Base-by-base conservation (phyloP, 2,888 invertebrate genomes). In the Diarsia dahlii region DNA sequence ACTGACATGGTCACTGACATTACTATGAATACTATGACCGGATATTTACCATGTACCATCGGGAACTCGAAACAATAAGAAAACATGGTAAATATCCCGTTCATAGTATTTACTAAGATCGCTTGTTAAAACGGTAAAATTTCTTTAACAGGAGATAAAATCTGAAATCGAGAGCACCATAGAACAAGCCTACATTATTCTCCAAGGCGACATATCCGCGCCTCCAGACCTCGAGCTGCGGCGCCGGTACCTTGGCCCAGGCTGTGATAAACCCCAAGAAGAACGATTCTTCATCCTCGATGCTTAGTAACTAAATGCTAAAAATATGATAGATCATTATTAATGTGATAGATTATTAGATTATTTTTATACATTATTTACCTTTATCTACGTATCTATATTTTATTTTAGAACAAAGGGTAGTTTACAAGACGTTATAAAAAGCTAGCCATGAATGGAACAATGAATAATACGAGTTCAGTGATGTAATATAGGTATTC, bases 201-300 rank as follows among this genome's bases (percentile, higher is more conserved):
- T 97, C 83, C 95, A 96, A 87, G 96, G 96, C 76, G 97, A 97
- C 87, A 92, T 97, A 81, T 95, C 97, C 20, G 96, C 97, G 71
- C 97, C 97, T 12, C 94, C 95, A 74, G 97, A 96, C 89, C 93
- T 97, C 62, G 95, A 95, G 85, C 89, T 96, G 67, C 89, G 96
- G 84, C 92, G 91, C 78, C 93, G 91, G 70, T 96, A 96, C 91
- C 95, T 96, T 78, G 96, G 96, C 78, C 94, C 95, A 54, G 95
- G 94, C 90, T 94, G 95, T 90, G 94, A 95, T 82, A 96, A 94
- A 90, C 91, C 96, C 77, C 95, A 92, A 56, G 91, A 94, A 90
- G 96, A 96, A 86, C 91, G 95, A 87, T 96, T 96, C 86, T 94
- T 94, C 80, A 95, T 96, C 81, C 93, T 96, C 34, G 93, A 93